Base-by-base conservation (phyloP, 2,888 invertebrate genomes). In the Metallyticus violacea region DNA sequence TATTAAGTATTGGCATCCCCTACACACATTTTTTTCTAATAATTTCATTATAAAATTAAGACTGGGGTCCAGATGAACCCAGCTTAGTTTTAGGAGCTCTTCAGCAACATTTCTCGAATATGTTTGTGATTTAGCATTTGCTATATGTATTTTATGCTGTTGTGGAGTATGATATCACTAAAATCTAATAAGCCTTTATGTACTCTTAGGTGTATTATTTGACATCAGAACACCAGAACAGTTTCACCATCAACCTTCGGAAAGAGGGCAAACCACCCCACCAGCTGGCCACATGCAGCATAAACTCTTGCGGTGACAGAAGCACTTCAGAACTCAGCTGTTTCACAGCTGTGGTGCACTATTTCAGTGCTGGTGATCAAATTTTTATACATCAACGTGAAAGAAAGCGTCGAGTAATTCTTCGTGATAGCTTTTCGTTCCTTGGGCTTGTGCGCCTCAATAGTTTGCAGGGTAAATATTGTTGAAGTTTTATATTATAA, bases 271-370 rank as follows among this genome's bases (percentile, higher is more conserved):
- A 26, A 27, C n/a, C 81, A 26, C 62, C 30, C 2, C 40, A 26
- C 9, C 40, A 81, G 0, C 4, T 88, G 28, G 87, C 88, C 15
- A 28, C 79, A 6, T 88, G 88, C 77, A 88, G 87, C 78, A 26
- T 80, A 5, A 87, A 79, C 84, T 81, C 87, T 4, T 26, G 40
- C 25, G 26, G 28, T 26, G 77, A 76, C 2, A n/a, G 90, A 15
- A 89, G 90, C n/a, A 83, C 88, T n/a, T 89, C 90, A 28, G 91
- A 91, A 88, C 90, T 91, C 7, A 91, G 91, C 22, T 91, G 91
- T 87, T 90, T 90, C 85, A 91, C 91, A 1, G 90, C 90, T 86
- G 88, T 90, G 30, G 90, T 91, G 86, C 88, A 76, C 6, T 87
- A 80, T 79, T 81, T 88, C 22, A 85, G 85, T 40, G 85, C 85